Evolutionary conservation across 2,113 vertebrate genomes (phyloP), one percentile per base, ranked within the genome.

Genomic region (Corythaixoides concolor): DNA sequence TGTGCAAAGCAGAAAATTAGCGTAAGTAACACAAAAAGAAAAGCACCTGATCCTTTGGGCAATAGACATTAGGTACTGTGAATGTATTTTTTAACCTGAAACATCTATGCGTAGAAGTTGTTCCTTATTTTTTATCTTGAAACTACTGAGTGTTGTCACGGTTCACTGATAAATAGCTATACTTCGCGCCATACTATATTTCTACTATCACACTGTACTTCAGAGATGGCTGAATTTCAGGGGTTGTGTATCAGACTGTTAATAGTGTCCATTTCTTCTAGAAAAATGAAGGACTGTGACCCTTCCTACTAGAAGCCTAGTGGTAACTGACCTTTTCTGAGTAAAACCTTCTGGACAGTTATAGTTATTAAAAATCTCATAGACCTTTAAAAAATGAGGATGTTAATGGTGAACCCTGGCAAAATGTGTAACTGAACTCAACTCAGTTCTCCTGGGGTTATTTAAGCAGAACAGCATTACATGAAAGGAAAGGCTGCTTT

Each of bases 1-100:
- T 0, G n/a, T 97, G 11, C 98, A 98, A 49, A 95, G 97, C 96
- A 96, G 97, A 76, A 98, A 97, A 85, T 72, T 97, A 67, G 84
- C 92, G 98, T 98, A 88, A 98, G 98, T 98, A 80, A 11, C 47
- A 23, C 27, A 60, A 53, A n/a, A 20, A 68, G 4, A 43, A 43
- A 32, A 56, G 47, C 32, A 41, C 32, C 19, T 35, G 39, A 18
- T 13, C 1, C 0, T 5, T 20, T 33, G 85, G 45, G 76, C n/a
- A 68, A 5, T 30, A 30, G 37, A 35, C 41, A 11, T 72, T 58
- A 49, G 37, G 55, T 53, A 39, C 49, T 20, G 17, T 39, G 15
- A 72, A 7, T 19, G 16, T 52, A 22, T 35, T 60, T 66, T 64
- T 35, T 45, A 35, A n/a, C 24, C 19, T 18, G 12, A 37, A 26